Conservation (phyloP, 1,140 invertebrate species). For the Ridgeia piscesae region DNA sequence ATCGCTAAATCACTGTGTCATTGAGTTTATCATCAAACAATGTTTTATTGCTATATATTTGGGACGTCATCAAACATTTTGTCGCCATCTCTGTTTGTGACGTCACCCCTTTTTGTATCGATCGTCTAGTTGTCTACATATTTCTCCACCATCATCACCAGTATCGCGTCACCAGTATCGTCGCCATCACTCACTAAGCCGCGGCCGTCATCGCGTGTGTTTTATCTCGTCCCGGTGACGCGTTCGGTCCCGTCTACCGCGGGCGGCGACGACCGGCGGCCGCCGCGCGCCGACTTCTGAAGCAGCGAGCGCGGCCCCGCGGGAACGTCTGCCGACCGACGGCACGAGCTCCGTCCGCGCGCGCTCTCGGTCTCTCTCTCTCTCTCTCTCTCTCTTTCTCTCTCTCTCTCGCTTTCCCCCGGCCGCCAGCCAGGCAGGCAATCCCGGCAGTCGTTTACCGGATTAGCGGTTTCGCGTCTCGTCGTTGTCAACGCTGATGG, state of each 20-base stretch:
- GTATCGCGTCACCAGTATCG: no score
- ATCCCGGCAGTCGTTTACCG: constrained; percentile 3
- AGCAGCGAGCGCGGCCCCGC: not conserved
- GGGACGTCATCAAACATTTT: no score
- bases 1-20: no score
- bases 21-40: no score
- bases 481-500: not conserved
- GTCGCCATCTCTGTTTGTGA: no score
- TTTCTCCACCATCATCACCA: not conserved
- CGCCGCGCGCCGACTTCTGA: not conserved
- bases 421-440: not conserved
- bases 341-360: not conserved
- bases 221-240: not conserved
- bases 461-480: not conserved
- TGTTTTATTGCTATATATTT: no score
- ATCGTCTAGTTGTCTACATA: no score
- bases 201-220: not conserved
- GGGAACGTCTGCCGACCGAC: not conserved
- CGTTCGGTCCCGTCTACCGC: not conserved
- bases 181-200: not conserved
- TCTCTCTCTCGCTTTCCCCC: no score
- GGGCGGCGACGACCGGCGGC: not conserved
- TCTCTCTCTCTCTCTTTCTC: no score
- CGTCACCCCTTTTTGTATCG: not conserved
- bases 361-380: no score